Base-by-base conservation (phyloP, 2,888 invertebrate genomes). In the Syrphus vitripennis region DNA sequence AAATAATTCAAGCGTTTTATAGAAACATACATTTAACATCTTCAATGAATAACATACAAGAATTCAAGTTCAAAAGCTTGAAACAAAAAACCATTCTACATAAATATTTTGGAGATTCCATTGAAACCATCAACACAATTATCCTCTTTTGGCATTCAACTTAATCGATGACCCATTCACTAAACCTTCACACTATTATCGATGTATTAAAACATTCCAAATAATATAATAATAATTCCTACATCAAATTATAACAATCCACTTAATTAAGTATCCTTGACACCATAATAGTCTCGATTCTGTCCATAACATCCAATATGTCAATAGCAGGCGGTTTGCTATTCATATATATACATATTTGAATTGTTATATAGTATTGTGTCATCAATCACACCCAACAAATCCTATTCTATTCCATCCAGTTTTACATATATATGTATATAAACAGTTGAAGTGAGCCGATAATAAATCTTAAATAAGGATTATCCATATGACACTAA, bases 391-490 rank as follows among this genome's bases (percentile, higher is more conserved):
- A 26, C 26, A 63, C 5, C n/a, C 16, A 42, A 42, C 19, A 59
- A 19, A 57, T 57, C 16, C 29, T 19, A 57, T 37, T 12, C 16
- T 57, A 19, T 45, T 16, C 31, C 0, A 4, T 12, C 9, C 16
- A 48, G 4, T 6, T 7, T 21, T 29, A 29, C 29, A n/a, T 5
- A n/a, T 4, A 34, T 5, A 1, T n/a, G 3, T 29, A n/a, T 29
- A 29, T 29, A 48, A 19, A 37, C 7, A 3, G 4, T 10, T 57
- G 19, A 57, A 57, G 16, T 57, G 34, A 37, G 59, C 5, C 26
- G 37, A 78, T 82, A 70, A 81, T 82, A 82, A 83, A 78, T 74
- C 83, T 61, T 72, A 45, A 78, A 78, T 78, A 74, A 61, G 78
- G 78, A 72, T 55, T 78, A 74, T 50, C 59, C 34, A 61, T n/a